These are phyloP conservation scores for Chionis minor DNA, from an alignment of 2,113 vertebrate genomes.

Conservation along the genomic window DNA sequence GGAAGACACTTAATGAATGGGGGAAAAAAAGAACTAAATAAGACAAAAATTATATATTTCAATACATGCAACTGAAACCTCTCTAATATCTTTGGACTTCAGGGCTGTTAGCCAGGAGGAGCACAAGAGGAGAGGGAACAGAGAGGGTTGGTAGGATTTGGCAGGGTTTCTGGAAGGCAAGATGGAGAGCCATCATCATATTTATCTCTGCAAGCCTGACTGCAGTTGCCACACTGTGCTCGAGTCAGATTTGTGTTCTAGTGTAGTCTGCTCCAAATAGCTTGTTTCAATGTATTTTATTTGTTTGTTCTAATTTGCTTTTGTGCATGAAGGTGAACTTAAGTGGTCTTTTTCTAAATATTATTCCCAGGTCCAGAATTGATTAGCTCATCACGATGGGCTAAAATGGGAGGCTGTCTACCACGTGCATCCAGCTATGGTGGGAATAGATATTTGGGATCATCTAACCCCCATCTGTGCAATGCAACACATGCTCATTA, in stretches of 20 bases:
- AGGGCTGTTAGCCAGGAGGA: neutral
- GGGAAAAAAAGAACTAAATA: neutral
- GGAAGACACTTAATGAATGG: neutral
- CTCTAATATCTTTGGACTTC: neutral
- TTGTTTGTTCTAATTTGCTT: constrained; percentile 1
- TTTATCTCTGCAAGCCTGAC: neutral
- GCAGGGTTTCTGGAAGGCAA: neutral
- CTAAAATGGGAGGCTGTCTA: neutral
- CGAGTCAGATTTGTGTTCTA: neutral
- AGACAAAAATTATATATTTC: neutral
- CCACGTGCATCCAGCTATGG: neutral
- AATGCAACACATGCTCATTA: neutral
- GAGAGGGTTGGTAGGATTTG: neutral
- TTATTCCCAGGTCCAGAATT: neutral
- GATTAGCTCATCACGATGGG: neutral
- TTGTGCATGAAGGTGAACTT: neutral
- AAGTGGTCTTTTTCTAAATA: neutral
- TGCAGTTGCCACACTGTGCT: neutral
- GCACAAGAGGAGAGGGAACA: neutral
- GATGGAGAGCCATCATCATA: neutral
- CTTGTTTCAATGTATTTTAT: neutral
- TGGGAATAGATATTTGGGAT: neutral
- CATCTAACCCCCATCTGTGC: neutral
- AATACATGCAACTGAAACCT: neutral
- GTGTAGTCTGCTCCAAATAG: neutral